These are phyloP conservation scores for Acrocephalus scirpaceus DNA, from an alignment of 2,797 vertebrate species.

Conservation along the genomic window DNA sequence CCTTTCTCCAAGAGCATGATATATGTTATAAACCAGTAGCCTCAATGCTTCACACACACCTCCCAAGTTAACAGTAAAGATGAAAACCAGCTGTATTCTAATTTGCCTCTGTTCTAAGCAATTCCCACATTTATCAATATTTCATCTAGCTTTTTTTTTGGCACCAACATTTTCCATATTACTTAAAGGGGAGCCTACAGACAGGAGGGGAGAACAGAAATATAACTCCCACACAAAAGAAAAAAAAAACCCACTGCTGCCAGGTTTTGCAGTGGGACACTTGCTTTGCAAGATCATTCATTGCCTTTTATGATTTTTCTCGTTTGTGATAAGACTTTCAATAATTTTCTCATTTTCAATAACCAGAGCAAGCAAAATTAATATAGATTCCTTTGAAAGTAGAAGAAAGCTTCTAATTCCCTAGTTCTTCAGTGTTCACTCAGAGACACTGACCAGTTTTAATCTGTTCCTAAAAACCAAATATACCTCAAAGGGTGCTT, in stretches of 20 bases:
- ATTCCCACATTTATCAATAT: conserved; percentile 67
- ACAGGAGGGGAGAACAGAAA: not conserved
- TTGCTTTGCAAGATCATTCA: not conserved
- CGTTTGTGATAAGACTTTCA: not conserved
- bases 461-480: not conserved
- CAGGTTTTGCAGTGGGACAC: not conserved
- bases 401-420: not conserved
- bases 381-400: not conserved
- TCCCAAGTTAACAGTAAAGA: conserved; percentile 27
- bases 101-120: conserved; percentile 37
- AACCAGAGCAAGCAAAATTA: not conserved
- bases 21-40: conserved; percentile 21
- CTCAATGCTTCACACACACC: not conserved
- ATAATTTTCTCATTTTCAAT: not conserved
- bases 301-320: not conserved
- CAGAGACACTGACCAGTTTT: not conserved
- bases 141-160: conserved; percentile 46
- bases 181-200: not conserved
- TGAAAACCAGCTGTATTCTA: conserved; percentile 55
- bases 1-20: not conserved
- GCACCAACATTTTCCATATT: conserved; percentile 30
- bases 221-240: not conserved
- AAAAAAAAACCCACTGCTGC: not conserved
- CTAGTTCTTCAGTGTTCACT: not conserved
- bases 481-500: not conserved